A percentile compares a stretch with the other conserved stretches of the same genome.
phyloP scores from a whole-genome alignment of 2,888 invertebrate species.

The Halictus ligatus region DNA sequence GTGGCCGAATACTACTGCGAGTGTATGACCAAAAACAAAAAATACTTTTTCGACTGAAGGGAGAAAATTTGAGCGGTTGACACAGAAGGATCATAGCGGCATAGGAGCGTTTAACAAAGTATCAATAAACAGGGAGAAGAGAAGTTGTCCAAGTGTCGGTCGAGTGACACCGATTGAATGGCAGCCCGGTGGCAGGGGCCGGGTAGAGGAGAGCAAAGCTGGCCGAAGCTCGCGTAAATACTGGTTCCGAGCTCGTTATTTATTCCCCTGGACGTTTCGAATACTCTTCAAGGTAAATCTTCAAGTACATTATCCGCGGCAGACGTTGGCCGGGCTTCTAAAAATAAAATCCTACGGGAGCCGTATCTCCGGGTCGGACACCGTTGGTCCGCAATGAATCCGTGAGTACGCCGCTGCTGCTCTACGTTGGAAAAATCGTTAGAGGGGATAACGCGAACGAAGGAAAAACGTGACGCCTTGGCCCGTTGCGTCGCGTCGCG shows the following conservation, averaged over 20 bases:
- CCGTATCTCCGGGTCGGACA: slow-evolving; percentile 38
- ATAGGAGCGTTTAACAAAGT: not conserved
- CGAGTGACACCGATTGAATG: not conserved
- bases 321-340: slow-evolving; percentile 1
- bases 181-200: not conserved
- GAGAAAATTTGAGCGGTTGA: too few species aligned
- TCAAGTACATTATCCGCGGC: slow-evolving; percentile 27
- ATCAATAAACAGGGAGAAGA: not conserved
- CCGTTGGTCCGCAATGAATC: slow-evolving; percentile 47
- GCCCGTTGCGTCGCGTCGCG: not conserved
- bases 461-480: slow-evolving; percentile 41
- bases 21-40: too few species aligned
- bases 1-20: too few species aligned
- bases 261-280: slow-evolving; percentile 5
- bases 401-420: slow-evolving; percentile 27
- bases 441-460: slow-evolving; percentile 13
- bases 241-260: slow-evolving; percentile 17
- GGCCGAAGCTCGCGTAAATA: slow-evolving; percentile 19
- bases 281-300: slow-evolving; percentile 43
- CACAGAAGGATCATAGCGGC: too few species aligned
- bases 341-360: slow-evolving; percentile 46
- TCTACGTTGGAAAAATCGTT: slow-evolving; percentile 43
- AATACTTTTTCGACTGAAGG: too few species aligned
- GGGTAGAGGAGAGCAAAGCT: not conserved
- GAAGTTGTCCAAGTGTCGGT: not conserved